Conservation (phyloP, 2,888 invertebrate genomes). For the Crocallis elinguaria region DNA sequence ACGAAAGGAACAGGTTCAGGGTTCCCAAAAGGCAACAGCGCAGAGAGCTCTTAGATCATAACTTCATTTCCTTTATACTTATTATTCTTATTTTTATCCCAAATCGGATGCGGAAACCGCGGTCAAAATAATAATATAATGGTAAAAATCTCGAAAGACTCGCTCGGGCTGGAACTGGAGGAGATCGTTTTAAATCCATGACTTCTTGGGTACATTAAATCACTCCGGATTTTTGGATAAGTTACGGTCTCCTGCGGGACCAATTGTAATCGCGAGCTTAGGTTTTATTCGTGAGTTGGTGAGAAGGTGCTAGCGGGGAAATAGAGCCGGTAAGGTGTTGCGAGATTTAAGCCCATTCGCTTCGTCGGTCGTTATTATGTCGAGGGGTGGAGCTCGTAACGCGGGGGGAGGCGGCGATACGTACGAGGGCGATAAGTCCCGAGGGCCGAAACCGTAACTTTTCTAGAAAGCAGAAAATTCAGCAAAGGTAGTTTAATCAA, state of each 20-base stretch:
- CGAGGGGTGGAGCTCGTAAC: slow-evolving; percentile 33
- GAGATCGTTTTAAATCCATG: slow-evolving; percentile 51
- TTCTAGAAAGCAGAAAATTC: no score
- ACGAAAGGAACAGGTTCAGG: not conserved
- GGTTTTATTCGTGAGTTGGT: slow-evolving; percentile 42
- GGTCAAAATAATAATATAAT: slow-evolving; percentile 44
- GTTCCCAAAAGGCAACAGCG: slow-evolving; percentile 1
- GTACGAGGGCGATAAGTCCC: no score
- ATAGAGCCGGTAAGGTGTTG: slow-evolving; percentile 46
- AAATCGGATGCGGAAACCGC: slow-evolving; percentile 44
- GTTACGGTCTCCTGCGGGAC: slow-evolving; percentile 56
- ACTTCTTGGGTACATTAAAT: slow-evolving; percentile 60
- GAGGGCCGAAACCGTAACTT: no score
- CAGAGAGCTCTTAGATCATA: slow-evolving; percentile 7
- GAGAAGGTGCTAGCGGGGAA: slow-evolving; percentile 33
- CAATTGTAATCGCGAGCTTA: slow-evolving; percentile 59
- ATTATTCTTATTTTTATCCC: slow-evolving; percentile 23
- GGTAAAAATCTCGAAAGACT: slow-evolving; percentile 45
- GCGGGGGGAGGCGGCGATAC: slow-evolving; percentile 39
- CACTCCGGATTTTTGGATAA: slow-evolving; percentile 66
- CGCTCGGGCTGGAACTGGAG: slow-evolving; percentile 37
- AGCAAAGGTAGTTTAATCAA: no score
- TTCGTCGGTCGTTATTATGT: slow-evolving; percentile 50
- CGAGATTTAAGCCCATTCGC: slow-evolving; percentile 45
- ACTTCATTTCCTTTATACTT: slow-evolving; percentile 15